Base-by-base conservation (phyloP, 2,797 vertebrate genomes). In the Gastrophryne carolinensis region DNA sequence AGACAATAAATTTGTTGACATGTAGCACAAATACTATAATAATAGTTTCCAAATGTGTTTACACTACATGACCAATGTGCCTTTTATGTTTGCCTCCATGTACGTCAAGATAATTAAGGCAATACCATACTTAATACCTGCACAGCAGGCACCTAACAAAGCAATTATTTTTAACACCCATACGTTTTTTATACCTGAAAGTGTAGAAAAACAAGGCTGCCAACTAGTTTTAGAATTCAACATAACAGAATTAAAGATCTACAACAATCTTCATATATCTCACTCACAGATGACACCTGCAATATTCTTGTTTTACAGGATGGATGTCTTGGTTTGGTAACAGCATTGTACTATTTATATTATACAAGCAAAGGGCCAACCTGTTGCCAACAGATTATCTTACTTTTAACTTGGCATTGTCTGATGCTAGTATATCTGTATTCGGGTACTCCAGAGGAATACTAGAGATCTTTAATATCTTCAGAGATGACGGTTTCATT, bases 271-370 rank as follows among this genome's bases (percentile, higher is more conserved):
- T 44, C 5, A 44, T 2, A n/a, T 17, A 3, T n/a, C 17, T 5
- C 10, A 8, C 21, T 47, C 7, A 8, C n/a, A n/a, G n/a, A n/a
- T n/a, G n/a, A n/a, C n/a, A n/a, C 21, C 37, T 5, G 7, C 19
- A 0, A 2, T 27, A 4, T 82, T 80, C 44, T 80, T 79, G 9
- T 47, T 30, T 24, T 49, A 8, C 78, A 95, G 94, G 93, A 64
- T 95, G 93, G 93, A 81, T 94, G 52, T 93, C 95, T 56, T 96
- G 92, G 94, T 93, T 96, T 85, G 91, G 94, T 77, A 96, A 95
- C 85, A 94, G 92, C 80, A 80, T 94, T 73, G 93, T 94, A 81
- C 92, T 95, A 75, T 94, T 96, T 81, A 86, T 96, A 47, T 83
- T 95, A 39, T 93, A 92, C 81, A 94, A 91, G 77, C 93, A 96